phyloP scores from a whole-genome alignment of 2,888 invertebrate species.

The Willowsia nigromaculata region DNA sequence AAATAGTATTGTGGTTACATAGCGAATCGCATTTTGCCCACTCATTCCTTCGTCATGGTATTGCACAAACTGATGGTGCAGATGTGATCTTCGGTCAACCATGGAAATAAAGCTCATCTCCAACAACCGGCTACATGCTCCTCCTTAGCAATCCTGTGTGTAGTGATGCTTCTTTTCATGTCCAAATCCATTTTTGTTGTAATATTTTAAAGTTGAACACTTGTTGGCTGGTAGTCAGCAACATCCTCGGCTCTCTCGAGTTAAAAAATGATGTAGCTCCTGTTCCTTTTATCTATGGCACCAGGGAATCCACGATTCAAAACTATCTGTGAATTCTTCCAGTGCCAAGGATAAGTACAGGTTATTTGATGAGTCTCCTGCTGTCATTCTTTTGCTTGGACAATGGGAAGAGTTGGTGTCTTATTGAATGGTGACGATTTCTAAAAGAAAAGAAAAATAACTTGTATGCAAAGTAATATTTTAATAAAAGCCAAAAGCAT shows the following conservation, averaged over 20 bases:
- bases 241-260: conserved; percentile 37
- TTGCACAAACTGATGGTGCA: conserved; percentile 60
- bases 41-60: conserved; percentile 59
- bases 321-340: conserved; percentile 86
- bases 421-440: no score
- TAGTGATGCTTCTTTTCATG: conserved; percentile 17
- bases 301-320: conserved; percentile 85
- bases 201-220: not conserved
- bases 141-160: conserved; percentile 9
- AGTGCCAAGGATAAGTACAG: conserved; percentile 84
- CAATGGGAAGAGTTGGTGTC: no score
- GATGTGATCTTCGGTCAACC: conserved; percentile 50
- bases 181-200: not conserved
- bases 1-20: conserved; percentile 28
- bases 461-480: no score
- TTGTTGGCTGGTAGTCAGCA: conserved; percentile 34
- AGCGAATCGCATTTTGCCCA: conserved; percentile 51
- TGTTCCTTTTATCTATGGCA: conserved; percentile 83
- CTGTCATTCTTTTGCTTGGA: not conserved
- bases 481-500: no score
- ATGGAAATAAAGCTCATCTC: conserved; percentile 17
- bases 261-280: conserved; percentile 61
- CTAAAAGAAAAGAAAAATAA: no score
- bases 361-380: conserved; percentile 41
- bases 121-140: conserved; percentile 6